These are phyloP conservation scores for Eilema griseolum DNA, from an alignment of 2,888 invertebrate species.

Conservation along the genomic window DNA sequence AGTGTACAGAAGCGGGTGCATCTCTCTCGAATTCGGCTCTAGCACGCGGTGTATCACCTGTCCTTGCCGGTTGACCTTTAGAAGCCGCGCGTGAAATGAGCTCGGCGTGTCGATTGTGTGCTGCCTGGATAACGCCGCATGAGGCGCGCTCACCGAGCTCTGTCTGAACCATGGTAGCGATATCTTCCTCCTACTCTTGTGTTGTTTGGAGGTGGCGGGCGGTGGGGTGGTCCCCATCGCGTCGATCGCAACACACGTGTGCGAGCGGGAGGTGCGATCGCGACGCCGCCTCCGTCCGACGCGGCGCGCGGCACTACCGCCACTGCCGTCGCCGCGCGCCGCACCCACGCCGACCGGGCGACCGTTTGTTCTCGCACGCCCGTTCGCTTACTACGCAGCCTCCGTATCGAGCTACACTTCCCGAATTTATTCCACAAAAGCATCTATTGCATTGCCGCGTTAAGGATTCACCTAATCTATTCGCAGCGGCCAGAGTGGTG, in stretches of 20 bases:
- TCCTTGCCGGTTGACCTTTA: conserved; percentile 89
- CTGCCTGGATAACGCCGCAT: conserved; percentile 92
- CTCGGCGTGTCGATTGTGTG: conserved; percentile 97
- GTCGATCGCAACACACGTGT: conserved; percentile 65
- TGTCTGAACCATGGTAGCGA: conserved; percentile 96
- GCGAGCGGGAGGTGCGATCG: conserved; percentile 67
- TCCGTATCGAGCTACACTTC: conserved; percentile 83
- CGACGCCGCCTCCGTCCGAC: conserved; percentile 71
- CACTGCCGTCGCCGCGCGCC: conserved; percentile 66
- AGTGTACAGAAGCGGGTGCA: conserved; percentile 38
- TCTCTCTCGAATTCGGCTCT: conserved; percentile 34
- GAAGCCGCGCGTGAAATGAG: conserved; percentile 92
- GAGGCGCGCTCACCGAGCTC: conserved; percentile 91
- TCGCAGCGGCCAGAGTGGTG: conserved; percentile 57
- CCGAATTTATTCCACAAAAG: conserved; percentile 70
- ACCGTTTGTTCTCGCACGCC: conserved; percentile 43
- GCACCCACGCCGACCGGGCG: conserved; percentile 58
- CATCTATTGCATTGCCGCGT: conserved; percentile 65
- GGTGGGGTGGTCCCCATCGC: conserved; percentile 72
- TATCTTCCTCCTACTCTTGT: conserved; percentile 93
- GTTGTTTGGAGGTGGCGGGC: conserved; percentile 79
- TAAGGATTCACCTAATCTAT: conserved; percentile 84
- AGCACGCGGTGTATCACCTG: conserved; percentile 73
- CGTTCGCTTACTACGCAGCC: conserved; percentile 81
- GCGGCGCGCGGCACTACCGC: conserved; percentile 71